Evolutionary conservation across 2,888 invertebrate species (phyloP), one percentile per base, ranked within the genome.

Genomic region (Hypselothyrea guttata): DNA sequence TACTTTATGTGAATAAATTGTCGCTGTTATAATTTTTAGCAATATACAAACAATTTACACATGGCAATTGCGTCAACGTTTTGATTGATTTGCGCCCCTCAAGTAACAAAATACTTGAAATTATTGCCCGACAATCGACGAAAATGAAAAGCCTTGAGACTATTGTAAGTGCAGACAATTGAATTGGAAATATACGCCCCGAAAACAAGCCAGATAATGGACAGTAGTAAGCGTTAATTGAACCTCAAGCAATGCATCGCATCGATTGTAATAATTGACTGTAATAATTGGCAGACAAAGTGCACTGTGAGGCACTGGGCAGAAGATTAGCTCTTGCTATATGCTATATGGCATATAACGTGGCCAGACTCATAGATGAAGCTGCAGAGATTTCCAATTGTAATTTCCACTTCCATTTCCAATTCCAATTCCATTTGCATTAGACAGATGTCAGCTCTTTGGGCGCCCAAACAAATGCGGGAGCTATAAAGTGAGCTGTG

Each of bases 191-290:
- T n/a, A n/a, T 38, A 69, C 79, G 69, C 85, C 79, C 79, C 69
- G 62, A 51, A 82, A 77, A 67, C 71, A 58, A 62, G 42, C 54
- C 57, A 59, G 52, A 64, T 81, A 81, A 81, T 86, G 57, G 84
- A 81, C 86, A 84, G 81, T 86, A 81, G 81, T 81, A 71, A 71
- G 75, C 75, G 82, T 81, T 84, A 84, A 81, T 86, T 81, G 82
- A 71, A 81, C 84, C 86, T 63, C 84, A 86, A 81, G 84, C 86
- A 22, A 54, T 53, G 65, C n/a, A n/a, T n/a, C n/a, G n/a, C n/a
- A n/a, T n/a, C n/a, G n/a, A n/a, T n/a, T n/a, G 40, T 60, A 66
- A 84, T 66, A 83, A 84, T 48, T 83, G 70, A n/a, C 22, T 22
- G 22, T 22, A 22, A 5, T 83, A 78, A 78, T 78, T 85, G 86